Percentiles rank a stretch among this genome's conserved stretches.
These are phyloP conservation scores for Drosophila mauritiana DNA, from an alignment of 1,140 invertebrate genomes.

Conservation along the genomic window DNA sequence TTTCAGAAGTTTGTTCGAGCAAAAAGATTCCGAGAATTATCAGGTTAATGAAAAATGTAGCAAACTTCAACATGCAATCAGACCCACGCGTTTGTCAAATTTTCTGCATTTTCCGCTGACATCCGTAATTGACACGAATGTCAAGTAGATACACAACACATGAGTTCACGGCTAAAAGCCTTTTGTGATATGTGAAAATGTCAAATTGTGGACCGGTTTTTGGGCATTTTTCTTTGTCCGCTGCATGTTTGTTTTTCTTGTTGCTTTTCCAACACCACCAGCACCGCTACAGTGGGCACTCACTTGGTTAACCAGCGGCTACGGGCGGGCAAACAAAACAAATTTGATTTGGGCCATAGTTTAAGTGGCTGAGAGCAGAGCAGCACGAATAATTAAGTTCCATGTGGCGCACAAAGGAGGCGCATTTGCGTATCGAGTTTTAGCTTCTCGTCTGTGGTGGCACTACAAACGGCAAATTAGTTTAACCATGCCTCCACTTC, in stretches of 20 bases:
- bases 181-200: conserved; percentile 28
- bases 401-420: conserved; percentile 26
- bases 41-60: background rate
- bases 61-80: conserved; percentile 5
- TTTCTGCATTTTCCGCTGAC: conserved; percentile 15
- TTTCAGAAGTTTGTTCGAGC: too few species aligned
- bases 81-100: background rate
- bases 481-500: conserved; percentile 27
- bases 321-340: conserved; percentile 18
- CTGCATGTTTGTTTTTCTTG: background rate
- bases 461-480: conserved; percentile 46
- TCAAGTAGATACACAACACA: conserved; percentile 7
- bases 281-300: background rate
- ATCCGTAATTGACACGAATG: conserved; percentile 25
- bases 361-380: conserved; percentile 32
- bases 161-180: conserved; percentile 31
- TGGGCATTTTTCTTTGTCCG: background rate
- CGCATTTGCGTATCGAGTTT: conserved; percentile 27
- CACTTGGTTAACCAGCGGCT: background rate
- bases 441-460: conserved; percentile 24
- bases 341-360: conserved; percentile 57
- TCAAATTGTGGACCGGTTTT: conserved; percentile 17
- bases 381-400: conserved; percentile 51
- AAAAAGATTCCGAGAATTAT: too few species aligned
- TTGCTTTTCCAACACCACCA: conserved; percentile 1